A percentile compares a stretch with the other conserved stretches of the same genome.
Conservation (phyloP, 2,888 invertebrate genomes). For the Dasypolia templi region DNA sequence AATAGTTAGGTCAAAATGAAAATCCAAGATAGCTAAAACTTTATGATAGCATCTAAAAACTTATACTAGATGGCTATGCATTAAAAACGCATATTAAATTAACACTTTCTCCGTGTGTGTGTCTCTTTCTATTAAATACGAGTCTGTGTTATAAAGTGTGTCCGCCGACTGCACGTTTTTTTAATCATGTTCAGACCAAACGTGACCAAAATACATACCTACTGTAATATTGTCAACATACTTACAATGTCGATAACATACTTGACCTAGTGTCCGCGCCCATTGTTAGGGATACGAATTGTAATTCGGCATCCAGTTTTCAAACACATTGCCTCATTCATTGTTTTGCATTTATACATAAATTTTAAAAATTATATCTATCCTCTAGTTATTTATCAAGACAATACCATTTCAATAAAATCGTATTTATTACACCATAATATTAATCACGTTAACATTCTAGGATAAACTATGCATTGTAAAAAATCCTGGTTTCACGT, state of each 20-base stretch:
- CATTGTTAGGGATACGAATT: background rate
- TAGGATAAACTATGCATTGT: background rate
- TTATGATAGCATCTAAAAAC: no score
- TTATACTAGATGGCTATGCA: no score
- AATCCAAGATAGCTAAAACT: no score
- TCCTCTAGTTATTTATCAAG: background rate
- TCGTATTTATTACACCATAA: background rate
- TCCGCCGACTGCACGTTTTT: no score
- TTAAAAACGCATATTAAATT: no score
- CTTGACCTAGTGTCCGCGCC: background rate
- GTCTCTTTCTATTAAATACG: no score
- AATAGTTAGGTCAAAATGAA: no score
- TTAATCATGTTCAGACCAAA: constrained; percentile 21
- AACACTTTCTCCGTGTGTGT: no score
- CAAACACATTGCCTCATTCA: background rate
- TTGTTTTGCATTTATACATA: background rate
- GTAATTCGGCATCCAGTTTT: background rate
- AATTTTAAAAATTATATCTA: background rate
- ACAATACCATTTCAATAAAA: background rate
- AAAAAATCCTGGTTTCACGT: background rate
- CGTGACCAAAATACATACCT: constrained; percentile 10
- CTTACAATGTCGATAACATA: background rate
- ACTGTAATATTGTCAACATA: background rate
- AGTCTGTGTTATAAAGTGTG: no score
- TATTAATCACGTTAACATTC: background rate